Base-by-base conservation (phyloP, 2,888 invertebrate genomes). In the Scrobipalpa atriplicella region DNA sequence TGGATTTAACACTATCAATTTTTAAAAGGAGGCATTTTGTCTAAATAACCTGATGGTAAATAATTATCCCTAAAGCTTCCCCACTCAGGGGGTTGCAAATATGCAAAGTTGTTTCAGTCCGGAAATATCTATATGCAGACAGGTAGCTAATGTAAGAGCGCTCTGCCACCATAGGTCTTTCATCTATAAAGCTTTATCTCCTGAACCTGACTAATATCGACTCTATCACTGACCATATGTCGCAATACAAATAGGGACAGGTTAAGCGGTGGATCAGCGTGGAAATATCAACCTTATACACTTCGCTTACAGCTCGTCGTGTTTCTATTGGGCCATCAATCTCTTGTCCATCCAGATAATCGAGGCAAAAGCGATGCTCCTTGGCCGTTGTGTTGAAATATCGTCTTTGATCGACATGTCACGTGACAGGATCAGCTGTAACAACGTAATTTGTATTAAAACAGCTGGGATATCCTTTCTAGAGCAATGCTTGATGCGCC, bases 221-320 rank as follows among this genome's bases (percentile, higher is more conserved):
- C 13, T 43, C 43, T 11, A 43, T 43, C 18, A 51, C 51, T 18
- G 51, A 9, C 51, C 18, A 7, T 51, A 51, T 18, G 51, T 51
- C 51, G 51, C 51, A 18, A 51, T 51, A 51, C 51, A 51, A 51
- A 51, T 54, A 54, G 21, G 54, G 54, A 54, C 54, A 54, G 19
- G 54, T 54, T 18, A 54, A 10, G 19, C 18, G 3, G 19, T 54
- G 19, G 19, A 10, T 7, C 21, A 8, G 3, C 54, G 19, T 11
- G 19, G 54, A 11, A 54, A 54, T 19, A 21, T 54, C 10, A 54
- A 21, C 54, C 54, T 54, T 54, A 54, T 19, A 10, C 19, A 54
- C 19, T 21, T n/a, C n/a, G n/a, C n/a, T n/a, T n/a, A 54, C 54
- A 19, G 21, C 54, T 2, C 10, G 2, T 21, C 19, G 19, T 19